Evolutionary conservation across 2,888 invertebrate genomes (phyloP).

Genomic region (Dasysyrphus albostriatus): DNA sequence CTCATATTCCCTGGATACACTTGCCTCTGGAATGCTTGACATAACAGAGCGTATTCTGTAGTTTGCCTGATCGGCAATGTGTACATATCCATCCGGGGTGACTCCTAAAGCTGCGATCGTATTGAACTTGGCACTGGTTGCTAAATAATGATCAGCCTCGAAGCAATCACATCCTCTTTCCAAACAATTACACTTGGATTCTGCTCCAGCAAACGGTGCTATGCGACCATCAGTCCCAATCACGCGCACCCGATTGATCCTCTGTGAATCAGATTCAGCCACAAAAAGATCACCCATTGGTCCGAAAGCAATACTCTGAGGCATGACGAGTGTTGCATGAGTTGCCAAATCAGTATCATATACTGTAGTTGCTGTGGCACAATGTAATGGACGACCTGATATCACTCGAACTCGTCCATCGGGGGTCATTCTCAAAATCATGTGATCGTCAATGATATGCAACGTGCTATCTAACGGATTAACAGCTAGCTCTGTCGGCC

Average conservation of each 20-base stretch:
- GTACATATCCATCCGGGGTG: constrained; percentile 96
- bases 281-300: constrained; percentile 96
- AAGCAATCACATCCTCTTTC: constrained; percentile 96
- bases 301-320: constrained; percentile 97
- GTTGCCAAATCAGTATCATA: constrained; percentile 95
- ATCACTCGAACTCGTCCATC: constrained; percentile 96
- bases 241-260: constrained; percentile 95
- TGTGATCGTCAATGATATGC: constrained; percentile 98
- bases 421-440: constrained; percentile 95
- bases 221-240: constrained; percentile 97
- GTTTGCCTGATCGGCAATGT: constrained; percentile 97
- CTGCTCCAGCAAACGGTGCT: constrained; percentile 96
- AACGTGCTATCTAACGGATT: constrained; percentile 97
- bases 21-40: constrained; percentile 95
- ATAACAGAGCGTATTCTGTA: constrained; percentile 94
- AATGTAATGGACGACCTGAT: constrained; percentile 96
- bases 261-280: constrained; percentile 97
- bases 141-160: constrained; percentile 95
- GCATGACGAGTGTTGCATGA: constrained; percentile 95
- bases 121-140: constrained; percentile 96
- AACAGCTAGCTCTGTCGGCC: constrained; percentile 98
- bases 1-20: constrained; percentile 93
- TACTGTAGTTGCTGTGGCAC: constrained; percentile 91
- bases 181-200: constrained; percentile 96
- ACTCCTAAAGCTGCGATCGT: constrained; percentile 96